Conservation (phyloP, 92 coral and sea anemone species). For the Paragorgia papillata region DNA sequence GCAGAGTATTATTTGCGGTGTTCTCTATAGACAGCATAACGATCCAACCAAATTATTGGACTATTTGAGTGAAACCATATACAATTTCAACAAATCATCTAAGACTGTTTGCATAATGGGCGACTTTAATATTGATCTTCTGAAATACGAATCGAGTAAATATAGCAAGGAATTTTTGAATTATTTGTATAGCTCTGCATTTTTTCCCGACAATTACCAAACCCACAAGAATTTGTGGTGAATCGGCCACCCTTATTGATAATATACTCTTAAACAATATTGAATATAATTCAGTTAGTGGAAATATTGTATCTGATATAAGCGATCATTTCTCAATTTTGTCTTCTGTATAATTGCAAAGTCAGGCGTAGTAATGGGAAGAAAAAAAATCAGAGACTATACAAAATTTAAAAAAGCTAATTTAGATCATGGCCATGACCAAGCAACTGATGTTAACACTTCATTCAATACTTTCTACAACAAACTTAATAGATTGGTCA, state of each 20-base stretch:
- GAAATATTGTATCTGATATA: slow-evolving; percentile 7
- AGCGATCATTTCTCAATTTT: not conserved
- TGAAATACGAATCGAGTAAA: too few relatives aligned
- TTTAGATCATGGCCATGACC: not conserved
- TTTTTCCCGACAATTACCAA: slow-evolving; percentile 54
- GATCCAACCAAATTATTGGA: slow-evolving; percentile 50
- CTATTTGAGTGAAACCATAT: slow-evolving; percentile 43
- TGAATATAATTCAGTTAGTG: slow-evolving; percentile 5
- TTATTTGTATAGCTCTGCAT: too few relatives aligned
- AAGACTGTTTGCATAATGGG: too few relatives aligned
- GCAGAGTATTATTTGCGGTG: slow-evolving; percentile 54
- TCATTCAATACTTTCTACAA: too few relatives aligned
- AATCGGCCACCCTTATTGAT: slow-evolving; percentile 51
- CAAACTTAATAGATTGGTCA: too few relatives aligned
- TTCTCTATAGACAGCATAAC: slow-evolving; percentile 62
- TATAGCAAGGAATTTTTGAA: not conserved
- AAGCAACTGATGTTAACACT: too few relatives aligned
- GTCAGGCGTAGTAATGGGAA: not conserved
- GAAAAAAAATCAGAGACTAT: not conserved
- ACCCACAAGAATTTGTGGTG: slow-evolving; percentile 59
- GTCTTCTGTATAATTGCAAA: not conserved
- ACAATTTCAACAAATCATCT: slow-evolving; percentile 24
- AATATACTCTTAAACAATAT: slow-evolving; percentile 48
- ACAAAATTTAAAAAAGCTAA: slow-evolving; percentile 3
- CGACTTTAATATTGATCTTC: too few relatives aligned